Evolutionary conservation across 35 echinoderm and acorn worm genomes (phyloP), one percentile per base, ranked within the genome.

Genomic region (Eucidaris tribuloides): DNA sequence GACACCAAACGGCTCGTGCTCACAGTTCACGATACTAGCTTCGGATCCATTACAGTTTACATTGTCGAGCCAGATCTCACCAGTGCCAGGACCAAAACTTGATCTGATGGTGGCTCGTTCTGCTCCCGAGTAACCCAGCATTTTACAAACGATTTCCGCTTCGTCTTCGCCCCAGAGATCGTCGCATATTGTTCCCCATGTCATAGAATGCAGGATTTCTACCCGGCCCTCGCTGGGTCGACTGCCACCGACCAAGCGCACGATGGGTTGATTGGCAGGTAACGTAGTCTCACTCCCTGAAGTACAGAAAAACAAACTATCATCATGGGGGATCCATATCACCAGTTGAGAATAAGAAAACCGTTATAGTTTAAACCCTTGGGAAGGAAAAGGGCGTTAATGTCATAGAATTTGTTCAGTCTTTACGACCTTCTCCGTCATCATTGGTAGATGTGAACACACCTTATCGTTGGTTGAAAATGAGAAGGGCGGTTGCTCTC

Each of bases 1-100:
- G 42, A 52, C 58, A 19, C 58, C 68, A 25, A 71, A 49, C 31
- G 85, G 85, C 63, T n/a, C n/a, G 60, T 94, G 85, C 7, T 1
- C 1, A 71, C 91, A 94, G 19, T 88, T 20, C 20, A 88, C 77
- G 27, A 94, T 37, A 0, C 80, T 77, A 7, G 37, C 20, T 68
- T 94, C 91, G 15, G 61, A 65, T 56, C 91, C 91, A 25, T 25
- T 30, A 48, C 91, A 94, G n/a, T n/a, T 7, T 30, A 94, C 80
- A 20, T 94, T 41, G 49, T 94, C 91, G 37, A 94, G 32, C 24
- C 62, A 35, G n/a, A 94, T 94, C 2, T 58, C n/a, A 52, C 91
- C 91, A 9, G 41, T 31, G 28, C 86, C 86, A 46, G 39, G 41
- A 71, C 71, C 81, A 78, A 78, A 78, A 31, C 22, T 4, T 9